Evolutionary conservation across 2,113 vertebrate species (phyloP).

Genomic region (Gallinago media): DNA sequence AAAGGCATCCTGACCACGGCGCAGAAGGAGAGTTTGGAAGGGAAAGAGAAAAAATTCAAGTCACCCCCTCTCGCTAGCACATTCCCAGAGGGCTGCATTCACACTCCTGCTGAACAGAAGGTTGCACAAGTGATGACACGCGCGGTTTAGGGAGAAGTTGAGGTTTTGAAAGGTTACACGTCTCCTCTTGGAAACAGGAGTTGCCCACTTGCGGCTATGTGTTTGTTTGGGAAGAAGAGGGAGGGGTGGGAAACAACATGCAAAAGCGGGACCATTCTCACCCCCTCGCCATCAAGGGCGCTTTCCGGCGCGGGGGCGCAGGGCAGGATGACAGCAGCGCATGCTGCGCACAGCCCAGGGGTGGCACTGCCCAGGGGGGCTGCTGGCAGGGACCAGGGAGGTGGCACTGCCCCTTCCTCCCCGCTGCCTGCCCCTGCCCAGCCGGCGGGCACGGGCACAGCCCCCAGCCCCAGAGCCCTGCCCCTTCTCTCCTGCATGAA

Average conservation of each 20-base stretch:
- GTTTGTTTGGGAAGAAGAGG: constrained; percentile 7
- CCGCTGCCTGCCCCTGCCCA: not conserved
- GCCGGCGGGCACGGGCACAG: accelerated
- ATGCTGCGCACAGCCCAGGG: not conserved
- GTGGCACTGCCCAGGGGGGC: not conserved
- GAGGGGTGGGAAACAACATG: not conserved
- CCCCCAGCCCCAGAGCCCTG: accelerated
- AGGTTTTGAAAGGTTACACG: constrained; percentile 22
- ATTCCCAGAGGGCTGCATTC: constrained; percentile 21
- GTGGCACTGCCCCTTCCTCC: accelerated
- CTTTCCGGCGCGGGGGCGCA: accelerated
- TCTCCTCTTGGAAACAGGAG: constrained; percentile 22
- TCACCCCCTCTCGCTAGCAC: not conserved
- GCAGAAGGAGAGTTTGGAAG: constrained; percentile 4
- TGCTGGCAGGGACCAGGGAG: not conserved
- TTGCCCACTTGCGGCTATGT: not conserved
- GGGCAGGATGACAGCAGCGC: not conserved
- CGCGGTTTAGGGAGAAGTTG: not conserved
- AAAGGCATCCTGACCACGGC: not conserved
- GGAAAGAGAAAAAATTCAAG: constrained; percentile 1
- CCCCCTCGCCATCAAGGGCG: accelerated
- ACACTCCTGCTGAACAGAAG: constrained; percentile 45
- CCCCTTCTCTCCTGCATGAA: not conserved
- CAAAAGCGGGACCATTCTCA: not conserved
- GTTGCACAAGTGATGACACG: constrained; percentile 9